Base-by-base conservation (phyloP, 2,113 vertebrate species). In the Seriola rivoliana region DNA sequence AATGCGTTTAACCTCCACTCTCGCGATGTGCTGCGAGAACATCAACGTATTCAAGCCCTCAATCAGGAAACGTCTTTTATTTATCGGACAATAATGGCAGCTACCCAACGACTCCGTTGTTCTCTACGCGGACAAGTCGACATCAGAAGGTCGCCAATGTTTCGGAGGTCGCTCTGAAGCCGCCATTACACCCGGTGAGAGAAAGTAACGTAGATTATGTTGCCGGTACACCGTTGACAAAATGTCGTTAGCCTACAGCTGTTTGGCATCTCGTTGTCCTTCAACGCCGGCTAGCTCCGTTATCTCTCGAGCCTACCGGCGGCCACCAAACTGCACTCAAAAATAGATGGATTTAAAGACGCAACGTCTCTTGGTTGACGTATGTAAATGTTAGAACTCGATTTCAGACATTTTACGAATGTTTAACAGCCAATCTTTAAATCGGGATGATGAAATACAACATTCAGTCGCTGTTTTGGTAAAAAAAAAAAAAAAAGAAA, bases 21-120 rank as follows among this genome's bases (percentile, higher is more conserved):
- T 89, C 93, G 93, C 92, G 91, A 90, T 70, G 10, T 1, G 3
- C 2, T 0, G 9, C 84, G 90, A 82, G 89, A 89, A 21, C 50
- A 12, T 0, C 5, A 4, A 19, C 17, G 13, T 4, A 12, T 4
- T 23, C 3, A 3, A 11, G 10, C 38, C 0, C 17, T 44, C 54
- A 9, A 17, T 19, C 0, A 75, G 82, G 81, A 87, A 82, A 21
- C n/a, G 36, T 54, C 8, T 40, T 5, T 48, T 64, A 29, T 54
- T 44, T 32, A 64, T 11, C 10, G 23, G 52, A n/a, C 36, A 68
- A 78, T 84, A 84, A 94, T 94, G 93, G 93, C 91, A 8, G 77
- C 64, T 4, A 2, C 1, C 12, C 74, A 4, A 16, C 32, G 1
- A 0, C 3, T 29, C 9, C 4, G n/a, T 1, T 13, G 0, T 62